phyloP scores from a whole-genome alignment of 2,797 vertebrate genomes.

The Eupleurogrammus muticus region DNA sequence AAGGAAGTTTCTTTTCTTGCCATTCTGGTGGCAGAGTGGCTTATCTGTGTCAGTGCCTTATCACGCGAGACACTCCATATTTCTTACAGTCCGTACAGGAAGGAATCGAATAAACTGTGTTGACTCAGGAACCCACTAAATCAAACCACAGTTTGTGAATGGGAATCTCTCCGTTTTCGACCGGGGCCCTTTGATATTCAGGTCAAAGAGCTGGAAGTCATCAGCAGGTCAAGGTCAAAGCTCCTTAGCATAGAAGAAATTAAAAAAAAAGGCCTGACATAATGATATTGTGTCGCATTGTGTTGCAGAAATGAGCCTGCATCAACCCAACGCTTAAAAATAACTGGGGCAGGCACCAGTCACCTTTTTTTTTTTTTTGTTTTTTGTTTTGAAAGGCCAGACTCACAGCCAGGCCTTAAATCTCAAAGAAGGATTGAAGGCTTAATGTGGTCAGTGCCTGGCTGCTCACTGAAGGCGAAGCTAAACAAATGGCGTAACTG shows the following conservation, averaged over 20 bases:
- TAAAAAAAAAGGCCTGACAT: constrained; percentile 40
- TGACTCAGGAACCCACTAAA: constrained; percentile 76
- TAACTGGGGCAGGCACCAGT: constrained; percentile 32
- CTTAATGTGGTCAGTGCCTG: constrained; percentile 35
- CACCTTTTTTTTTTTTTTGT: constrained; percentile 23
- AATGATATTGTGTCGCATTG: constrained; percentile 43
- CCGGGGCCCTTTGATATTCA: constrained; percentile 46
- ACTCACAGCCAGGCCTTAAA: constrained; percentile 25
- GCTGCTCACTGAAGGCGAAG: constrained; percentile 43
- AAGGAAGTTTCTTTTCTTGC: constrained; percentile 35
- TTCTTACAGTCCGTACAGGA: constrained; percentile 61
- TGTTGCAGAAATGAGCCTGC: constrained; percentile 61
- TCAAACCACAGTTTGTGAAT: constrained; percentile 59
- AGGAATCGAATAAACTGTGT: constrained; percentile 54
- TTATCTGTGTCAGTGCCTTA: constrained; percentile 86
- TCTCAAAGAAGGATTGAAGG: constrained; percentile 23
- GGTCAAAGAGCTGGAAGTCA: constrained; percentile 41
- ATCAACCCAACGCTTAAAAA: constrained; percentile 55
- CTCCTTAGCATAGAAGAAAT: constrained; percentile 26
- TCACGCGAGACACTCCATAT: constrained; percentile 71
- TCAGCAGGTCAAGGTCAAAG: constrained; percentile 33
- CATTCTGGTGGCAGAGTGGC: constrained; percentile 47
- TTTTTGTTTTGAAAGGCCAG: constrained; percentile 38
- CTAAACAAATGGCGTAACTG: constrained; percentile 63
- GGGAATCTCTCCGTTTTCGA: constrained; percentile 48